Evolutionary conservation across 64 coral and sea anemone genomes (phyloP).

Genomic region (Porites australiensis): DNA sequence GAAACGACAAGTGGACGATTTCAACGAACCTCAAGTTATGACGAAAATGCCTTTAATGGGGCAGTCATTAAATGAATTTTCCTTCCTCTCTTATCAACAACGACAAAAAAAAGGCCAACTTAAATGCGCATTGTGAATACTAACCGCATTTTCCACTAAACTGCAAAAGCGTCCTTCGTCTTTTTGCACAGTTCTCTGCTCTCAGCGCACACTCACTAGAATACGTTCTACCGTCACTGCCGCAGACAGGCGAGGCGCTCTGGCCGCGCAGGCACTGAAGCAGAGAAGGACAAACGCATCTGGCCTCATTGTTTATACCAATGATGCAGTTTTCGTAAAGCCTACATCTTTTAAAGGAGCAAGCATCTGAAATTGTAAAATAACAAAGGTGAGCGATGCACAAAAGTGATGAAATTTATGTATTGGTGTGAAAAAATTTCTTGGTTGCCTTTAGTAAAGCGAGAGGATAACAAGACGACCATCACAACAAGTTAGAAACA

Average conservation of each 20-base stretch:
- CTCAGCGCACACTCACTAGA: constrained; percentile 73
- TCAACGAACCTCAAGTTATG: no score
- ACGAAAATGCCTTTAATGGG: no score
- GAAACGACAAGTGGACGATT: no score
- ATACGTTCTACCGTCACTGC: constrained; percentile 85
- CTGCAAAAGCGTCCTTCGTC: constrained; percentile 28
- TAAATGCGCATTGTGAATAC: not conserved
- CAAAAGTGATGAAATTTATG: not conserved
- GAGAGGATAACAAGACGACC: no score
- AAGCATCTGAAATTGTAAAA: constrained; percentile 50
- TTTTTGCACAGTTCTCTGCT: constrained; percentile 75
- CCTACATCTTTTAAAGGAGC: constrained; percentile 51
- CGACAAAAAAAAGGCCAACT: no score
- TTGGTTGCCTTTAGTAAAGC: no score
- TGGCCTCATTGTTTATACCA: constrained; percentile 7
- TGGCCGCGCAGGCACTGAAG: constrained; percentile 18
- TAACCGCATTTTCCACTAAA: constrained; percentile 77
- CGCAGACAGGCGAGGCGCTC: constrained; percentile 68
- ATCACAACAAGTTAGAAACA: no score
- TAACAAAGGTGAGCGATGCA: not conserved
- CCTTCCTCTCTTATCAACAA: no score
- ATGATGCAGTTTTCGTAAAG: constrained; percentile 31
- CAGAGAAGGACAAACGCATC: constrained; percentile 56
- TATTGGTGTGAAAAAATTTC: no score
- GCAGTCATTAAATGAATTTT: no score